Percentiles rank a stretch among this genome's conserved stretches.
These are phyloP conservation scores for Epirrhoe alternata DNA, from an alignment of 2,888 invertebrate genomes.

Conservation along the genomic window DNA sequence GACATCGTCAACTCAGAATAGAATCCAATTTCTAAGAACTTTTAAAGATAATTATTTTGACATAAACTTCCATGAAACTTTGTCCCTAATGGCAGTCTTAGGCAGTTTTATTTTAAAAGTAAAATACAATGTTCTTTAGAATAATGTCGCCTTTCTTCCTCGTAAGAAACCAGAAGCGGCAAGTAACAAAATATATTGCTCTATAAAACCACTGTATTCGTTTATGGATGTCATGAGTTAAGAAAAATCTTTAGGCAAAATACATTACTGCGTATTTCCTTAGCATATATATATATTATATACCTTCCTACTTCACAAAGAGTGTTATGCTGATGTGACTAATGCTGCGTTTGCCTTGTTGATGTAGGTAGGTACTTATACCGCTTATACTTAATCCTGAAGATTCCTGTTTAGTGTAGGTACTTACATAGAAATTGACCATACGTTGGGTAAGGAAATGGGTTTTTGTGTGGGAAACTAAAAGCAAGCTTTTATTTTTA, in stretches of 20 bases:
- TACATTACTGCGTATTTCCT: conserved; percentile 17
- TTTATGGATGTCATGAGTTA: conserved; percentile 21
- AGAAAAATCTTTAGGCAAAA: conserved; percentile 21
- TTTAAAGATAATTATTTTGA: neutral
- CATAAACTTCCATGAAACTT: conserved; percentile 1
- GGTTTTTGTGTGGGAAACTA: conserved; percentile 4
- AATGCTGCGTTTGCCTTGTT: neutral
- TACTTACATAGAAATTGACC: neutral
- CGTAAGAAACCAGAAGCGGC: conserved; percentile 8
- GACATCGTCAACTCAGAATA: neutral
- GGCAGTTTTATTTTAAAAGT: neutral
- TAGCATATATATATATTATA: too few relatives aligned
- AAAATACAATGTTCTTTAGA: conserved; percentile 1
- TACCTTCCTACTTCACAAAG: conserved; percentile 4
- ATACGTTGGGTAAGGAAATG: neutral
- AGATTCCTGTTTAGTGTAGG: neutral
- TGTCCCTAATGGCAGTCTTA: neutral
- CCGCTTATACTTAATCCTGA: neutral
- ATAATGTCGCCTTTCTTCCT: neutral
- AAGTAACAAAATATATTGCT: conserved; percentile 20
- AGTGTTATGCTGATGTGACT: neutral
- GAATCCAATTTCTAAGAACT: neutral
- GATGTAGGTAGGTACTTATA: too few relatives aligned
- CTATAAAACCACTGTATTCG: conserved; percentile 27
- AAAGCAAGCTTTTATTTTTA: conserved; percentile 10